Evolutionary conservation across 2,113 vertebrate genomes (phyloP).

Genomic region (Probosciger aterrimus): DNA sequence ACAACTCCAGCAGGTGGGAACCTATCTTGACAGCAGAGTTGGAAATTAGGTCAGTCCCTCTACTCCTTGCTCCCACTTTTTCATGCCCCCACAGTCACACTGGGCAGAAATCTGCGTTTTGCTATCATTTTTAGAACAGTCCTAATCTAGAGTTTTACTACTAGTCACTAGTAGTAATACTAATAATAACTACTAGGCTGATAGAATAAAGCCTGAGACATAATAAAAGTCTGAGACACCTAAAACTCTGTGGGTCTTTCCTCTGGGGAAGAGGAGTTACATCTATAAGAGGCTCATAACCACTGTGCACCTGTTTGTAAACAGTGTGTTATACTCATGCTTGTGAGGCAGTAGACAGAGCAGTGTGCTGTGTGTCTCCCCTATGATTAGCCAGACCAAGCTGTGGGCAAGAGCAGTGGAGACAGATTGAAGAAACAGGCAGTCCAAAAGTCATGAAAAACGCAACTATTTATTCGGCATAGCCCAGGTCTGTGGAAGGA

Average conservation of each 20-base stretch:
- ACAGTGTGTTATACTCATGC: background rate
- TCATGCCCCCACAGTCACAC: background rate
- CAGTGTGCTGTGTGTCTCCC: rapidly evolving
- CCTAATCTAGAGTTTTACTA: background rate
- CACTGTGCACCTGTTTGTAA: background rate
- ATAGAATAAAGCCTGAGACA: background rate
- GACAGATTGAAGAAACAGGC: background rate
- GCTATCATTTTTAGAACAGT: background rate
- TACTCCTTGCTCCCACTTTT: background rate
- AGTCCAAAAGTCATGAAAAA: background rate
- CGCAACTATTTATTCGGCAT: background rate
- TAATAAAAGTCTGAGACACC: background rate
- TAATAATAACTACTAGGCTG: background rate
- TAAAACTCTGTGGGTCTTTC: background rate
- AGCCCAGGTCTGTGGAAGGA: background rate
- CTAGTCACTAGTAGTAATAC: background rate
- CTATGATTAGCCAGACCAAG: background rate
- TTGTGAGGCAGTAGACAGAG: background rate
- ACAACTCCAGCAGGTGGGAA: background rate
- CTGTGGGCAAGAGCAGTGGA: background rate
- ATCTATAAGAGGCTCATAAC: background rate
- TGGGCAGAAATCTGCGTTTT: background rate
- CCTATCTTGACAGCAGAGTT: background rate
- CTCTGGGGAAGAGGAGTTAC: background rate
- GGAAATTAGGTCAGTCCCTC: background rate